A percentile compares a stretch with the other conserved stretches of the same genome.
phyloP scores from a whole-genome alignment of 2,888 invertebrate species.

The Toxonevra muliebris region DNA sequence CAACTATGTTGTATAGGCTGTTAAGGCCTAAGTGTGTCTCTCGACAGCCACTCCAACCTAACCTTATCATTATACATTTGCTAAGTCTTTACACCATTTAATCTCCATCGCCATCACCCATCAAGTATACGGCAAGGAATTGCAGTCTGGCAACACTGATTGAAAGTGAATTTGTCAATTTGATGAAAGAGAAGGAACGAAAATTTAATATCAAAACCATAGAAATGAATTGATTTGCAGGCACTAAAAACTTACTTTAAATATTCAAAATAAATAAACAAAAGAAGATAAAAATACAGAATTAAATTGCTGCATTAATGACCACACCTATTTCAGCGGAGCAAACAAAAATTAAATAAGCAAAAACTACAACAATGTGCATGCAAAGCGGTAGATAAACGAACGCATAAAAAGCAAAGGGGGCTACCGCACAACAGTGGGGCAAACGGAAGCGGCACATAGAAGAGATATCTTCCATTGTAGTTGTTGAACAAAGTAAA shows the following conservation, averaged over 20 bases:
- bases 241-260: conserved; percentile 10
- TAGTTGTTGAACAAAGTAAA: too few relatives aligned
- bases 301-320: conserved; percentile 3
- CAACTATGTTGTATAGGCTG: too few relatives aligned
- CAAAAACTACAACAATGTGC: not conserved
- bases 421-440: not conserved
- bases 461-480: too few relatives aligned
- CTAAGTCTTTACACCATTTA: too few relatives aligned
- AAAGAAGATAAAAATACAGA: conserved; percentile 8
- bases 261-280: conserved; percentile 7
- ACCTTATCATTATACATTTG: too few relatives aligned
- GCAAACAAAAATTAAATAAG: conserved; percentile 14
- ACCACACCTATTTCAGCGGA: conserved; percentile 26
- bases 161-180: conserved; percentile 37
- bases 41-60: too few relatives aligned
- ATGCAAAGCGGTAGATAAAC: not conserved
- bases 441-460: too few relatives aligned
- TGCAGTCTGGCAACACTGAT: conserved; percentile 17
- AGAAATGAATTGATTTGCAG: conserved; percentile 8
- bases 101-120: too few relatives aligned
- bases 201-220: conserved; percentile 1
- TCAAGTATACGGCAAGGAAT: too few relatives aligned
- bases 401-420: not conserved
- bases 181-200: conserved; percentile 18
- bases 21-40: too few relatives aligned